phyloP scores from a whole-genome alignment of 1,140 invertebrate species.

The Tetramorium parvispinum region DNA sequence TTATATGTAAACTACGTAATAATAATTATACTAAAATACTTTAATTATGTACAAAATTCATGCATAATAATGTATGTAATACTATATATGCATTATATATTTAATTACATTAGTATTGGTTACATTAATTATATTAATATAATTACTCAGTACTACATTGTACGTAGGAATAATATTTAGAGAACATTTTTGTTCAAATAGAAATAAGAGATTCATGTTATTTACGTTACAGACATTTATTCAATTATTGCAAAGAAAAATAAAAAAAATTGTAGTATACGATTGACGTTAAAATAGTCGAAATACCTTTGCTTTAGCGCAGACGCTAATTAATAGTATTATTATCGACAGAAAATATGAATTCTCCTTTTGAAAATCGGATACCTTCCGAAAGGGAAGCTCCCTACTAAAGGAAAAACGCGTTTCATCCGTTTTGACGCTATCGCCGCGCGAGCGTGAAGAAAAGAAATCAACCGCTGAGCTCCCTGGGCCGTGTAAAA shows the following conservation, averaged over 20 bases:
- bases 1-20: not conserved
- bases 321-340: not conserved
- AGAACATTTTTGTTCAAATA: not conserved
- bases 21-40: not conserved
- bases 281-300: not conserved
- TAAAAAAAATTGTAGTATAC: not conserved
- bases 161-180: not conserved
- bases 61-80: not conserved
- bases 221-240: not conserved
- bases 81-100: not conserved
- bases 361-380: not conserved
- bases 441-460: constrained; percentile 34
- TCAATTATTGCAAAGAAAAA: not conserved
- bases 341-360: not conserved
- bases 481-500: constrained; percentile 29
- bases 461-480: constrained; percentile 45
- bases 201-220: not conserved
- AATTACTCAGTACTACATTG: not conserved
- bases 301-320: not conserved
- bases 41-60: not conserved
- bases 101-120: not conserved
- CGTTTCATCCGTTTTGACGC: not conserved
- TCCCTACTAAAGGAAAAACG: not conserved
- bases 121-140: not conserved
- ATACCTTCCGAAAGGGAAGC: not conserved